phyloP scores from a whole-genome alignment of 2,888 invertebrate genomes.

The Liposcelis brunnea region DNA sequence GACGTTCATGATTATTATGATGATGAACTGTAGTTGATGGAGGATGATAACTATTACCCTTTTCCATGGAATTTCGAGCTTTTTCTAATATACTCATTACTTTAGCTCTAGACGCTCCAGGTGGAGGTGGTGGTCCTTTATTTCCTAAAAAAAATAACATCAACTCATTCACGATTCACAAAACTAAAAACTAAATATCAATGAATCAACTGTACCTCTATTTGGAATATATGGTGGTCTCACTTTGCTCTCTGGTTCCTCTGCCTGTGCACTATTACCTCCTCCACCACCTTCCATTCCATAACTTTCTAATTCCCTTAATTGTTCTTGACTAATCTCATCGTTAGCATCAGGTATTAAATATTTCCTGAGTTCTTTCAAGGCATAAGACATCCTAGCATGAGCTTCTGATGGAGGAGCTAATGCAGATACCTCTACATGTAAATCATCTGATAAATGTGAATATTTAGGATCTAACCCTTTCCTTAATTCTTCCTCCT shows the following conservation, averaged over 20 bases:
- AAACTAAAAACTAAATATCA: no score
- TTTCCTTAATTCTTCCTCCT: constrained; percentile 61
- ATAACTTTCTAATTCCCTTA: not conserved
- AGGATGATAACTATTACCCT: not conserved
- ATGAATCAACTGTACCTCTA: no score
- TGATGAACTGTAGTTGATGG: not conserved
- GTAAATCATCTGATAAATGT: constrained; percentile 72
- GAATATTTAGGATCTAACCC: constrained; percentile 76
- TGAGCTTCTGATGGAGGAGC: constrained; percentile 40
- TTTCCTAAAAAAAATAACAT: no score
- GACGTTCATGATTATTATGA: no score
- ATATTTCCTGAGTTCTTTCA: constrained; percentile 48
- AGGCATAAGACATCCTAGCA: constrained; percentile 42
- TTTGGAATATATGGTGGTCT: no score
- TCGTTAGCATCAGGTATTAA: constrained; percentile 62
- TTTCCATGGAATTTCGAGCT: constrained; percentile 1
- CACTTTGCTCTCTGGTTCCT: no score
- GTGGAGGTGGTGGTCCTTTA: no score
- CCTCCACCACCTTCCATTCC: no score
- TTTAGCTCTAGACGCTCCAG: constrained; percentile 1
- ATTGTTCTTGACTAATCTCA: constrained; percentile 35
- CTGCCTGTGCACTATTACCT: no score
- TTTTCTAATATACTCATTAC: constrained; percentile 3
- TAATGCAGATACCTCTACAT: constrained; percentile 73
- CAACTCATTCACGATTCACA: no score